Evolutionary conservation across 2,797 vertebrate species (phyloP), one percentile per base, ranked within the genome.

Genomic region (Sebastes hopkinsi): DNA sequence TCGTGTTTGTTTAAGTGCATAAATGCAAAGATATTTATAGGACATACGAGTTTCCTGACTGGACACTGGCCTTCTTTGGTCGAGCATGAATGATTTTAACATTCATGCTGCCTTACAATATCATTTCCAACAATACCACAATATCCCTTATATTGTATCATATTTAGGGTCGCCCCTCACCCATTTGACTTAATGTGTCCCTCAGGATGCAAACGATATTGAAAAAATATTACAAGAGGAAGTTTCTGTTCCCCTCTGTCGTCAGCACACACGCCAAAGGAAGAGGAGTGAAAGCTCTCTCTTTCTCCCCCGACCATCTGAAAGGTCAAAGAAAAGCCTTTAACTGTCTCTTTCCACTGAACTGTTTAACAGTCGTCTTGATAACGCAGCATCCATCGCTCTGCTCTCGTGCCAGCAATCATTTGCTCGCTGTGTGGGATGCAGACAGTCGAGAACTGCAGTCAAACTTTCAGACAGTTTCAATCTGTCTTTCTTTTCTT

Each of bases 311-410:
- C 34, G 71, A 64, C 77, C 54, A 42, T 75, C 30, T 70, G 54
- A 90, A 90, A 88, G 82, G 88, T 90, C 83, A 85, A 75, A 79
- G 73, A 80, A 88, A 92, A 88, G 32, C 75, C 80, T 89, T 88
- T 88, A 90, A 92, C 89, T 82, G 83, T 83, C 76, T 90, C 79
- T 93, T 93, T 95, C 93, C 94, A 93, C 81, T 88, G 84, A 91
- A 77, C 84, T 90, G 87, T 91, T 93, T 73, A 93, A 84, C 90
- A 92, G 84, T 66, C 32, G 59, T 72, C 80, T 68, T 81, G 82
- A 94, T 94, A 94, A 88, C 52, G 55, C 72, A 68, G 79, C 46
- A 85, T 87, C 72, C 69, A 79, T 81, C 66, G 79, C 72, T 77
- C 65, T 77, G 79, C 83, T 88, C 72, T 72, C 46, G 34, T 70